Percentiles rank a stretch among this genome's conserved stretches.
These are phyloP conservation scores for Diorhabda carinulata DNA, from an alignment of 1,140 invertebrate genomes.

Conservation along the genomic window DNA sequence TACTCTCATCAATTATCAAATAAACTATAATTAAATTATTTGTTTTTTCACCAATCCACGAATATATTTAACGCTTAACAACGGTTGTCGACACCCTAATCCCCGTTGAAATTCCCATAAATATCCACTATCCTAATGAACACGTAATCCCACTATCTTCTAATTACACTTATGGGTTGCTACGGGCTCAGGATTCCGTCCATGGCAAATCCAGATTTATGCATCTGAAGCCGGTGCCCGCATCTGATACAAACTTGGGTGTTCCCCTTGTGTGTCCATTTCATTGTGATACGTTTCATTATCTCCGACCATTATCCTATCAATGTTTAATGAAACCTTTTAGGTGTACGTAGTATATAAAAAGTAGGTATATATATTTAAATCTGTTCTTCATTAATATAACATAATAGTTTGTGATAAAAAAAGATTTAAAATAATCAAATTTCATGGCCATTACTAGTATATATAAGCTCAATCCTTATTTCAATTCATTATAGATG, in stretches of 20 bases:
- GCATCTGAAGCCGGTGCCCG: slow-evolving; percentile 26
- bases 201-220: slow-evolving; percentile 31
- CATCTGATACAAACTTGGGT: slow-evolving; percentile 19
- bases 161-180: slow-evolving; percentile 26
- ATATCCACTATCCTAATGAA: slow-evolving; percentile 39
- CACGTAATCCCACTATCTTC: slow-evolving; percentile 38
- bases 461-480: too few relatives aligned
- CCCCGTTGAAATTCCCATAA: slow-evolving; percentile 31
- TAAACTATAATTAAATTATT: too few relatives aligned
- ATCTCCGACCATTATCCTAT: slow-evolving; percentile 2
- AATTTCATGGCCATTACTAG: too few relatives aligned
- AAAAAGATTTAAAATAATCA: too few relatives aligned
- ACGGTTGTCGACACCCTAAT: slow-evolving; percentile 32
- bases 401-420: too few relatives aligned
- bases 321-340: not conserved
- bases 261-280: not conserved
- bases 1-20: too few relatives aligned
- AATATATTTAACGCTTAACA: slow-evolving; percentile 11
- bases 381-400: too few relatives aligned
- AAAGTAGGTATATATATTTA: too few relatives aligned
- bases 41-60: not conserved
- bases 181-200: slow-evolving; percentile 26
- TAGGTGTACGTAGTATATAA: too few relatives aligned
- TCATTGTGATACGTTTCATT: slow-evolving; percentile 6
- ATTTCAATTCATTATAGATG: too few relatives aligned